Evolutionary conservation across 2,113 vertebrate genomes (phyloP).

Genomic region (Sphyrna mokarran): DNA sequence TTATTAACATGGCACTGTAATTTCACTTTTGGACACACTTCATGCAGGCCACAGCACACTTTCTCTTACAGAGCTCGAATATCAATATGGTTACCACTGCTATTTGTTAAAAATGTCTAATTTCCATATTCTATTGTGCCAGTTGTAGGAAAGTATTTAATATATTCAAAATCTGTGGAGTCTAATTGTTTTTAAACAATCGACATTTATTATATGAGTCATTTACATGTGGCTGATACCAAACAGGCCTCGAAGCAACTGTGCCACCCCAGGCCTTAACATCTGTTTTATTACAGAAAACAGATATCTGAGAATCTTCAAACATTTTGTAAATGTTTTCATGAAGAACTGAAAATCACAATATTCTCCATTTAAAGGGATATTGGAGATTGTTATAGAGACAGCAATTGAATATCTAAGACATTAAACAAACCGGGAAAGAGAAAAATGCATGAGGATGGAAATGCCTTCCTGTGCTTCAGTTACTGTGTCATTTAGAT

Average conservation of each 20-base stretch:
- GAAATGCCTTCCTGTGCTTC: not conserved
- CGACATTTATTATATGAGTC: constrained; percentile 31
- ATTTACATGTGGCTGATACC: constrained; percentile 29
- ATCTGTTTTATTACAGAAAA: constrained; percentile 34
- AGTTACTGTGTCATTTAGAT: not conserved
- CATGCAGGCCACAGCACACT: not conserved
- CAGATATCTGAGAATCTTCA: not conserved
- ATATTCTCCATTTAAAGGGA: not conserved
- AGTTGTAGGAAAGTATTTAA: constrained; percentile 34
- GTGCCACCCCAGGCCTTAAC: constrained; percentile 25
- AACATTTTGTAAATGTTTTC: constrained; percentile 24
- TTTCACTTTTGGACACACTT: not conserved
- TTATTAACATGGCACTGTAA: constrained; percentile 27
- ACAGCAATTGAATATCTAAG: not conserved
- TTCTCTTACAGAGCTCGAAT: not conserved
- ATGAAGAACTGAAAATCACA: constrained; percentile 15
- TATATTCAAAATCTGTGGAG: constrained; percentile 27
- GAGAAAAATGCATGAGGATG: not conserved
- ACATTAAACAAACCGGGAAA: not conserved
- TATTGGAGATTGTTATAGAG: not conserved
- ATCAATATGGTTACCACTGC: not conserved
- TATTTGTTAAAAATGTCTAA: not conserved
- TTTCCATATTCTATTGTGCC: constrained; percentile 32
- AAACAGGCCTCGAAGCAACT: constrained; percentile 30
- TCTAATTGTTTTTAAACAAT: constrained; percentile 37